phyloP scores from a whole-genome alignment of 2,888 invertebrate species.

The Serripes groenlandicus region DNA sequence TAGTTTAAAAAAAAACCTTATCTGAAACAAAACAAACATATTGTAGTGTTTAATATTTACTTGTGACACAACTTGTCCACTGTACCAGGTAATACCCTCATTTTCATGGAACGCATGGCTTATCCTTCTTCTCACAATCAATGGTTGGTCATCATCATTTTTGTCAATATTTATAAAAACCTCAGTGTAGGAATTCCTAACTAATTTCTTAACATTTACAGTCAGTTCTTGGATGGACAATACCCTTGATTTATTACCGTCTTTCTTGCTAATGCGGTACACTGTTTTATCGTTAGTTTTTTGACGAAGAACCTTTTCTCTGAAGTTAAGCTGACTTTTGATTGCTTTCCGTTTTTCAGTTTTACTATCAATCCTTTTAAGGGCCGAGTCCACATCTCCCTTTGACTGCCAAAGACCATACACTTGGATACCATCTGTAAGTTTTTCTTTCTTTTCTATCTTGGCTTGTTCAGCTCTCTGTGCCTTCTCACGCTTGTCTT shows the following conservation, averaged over 20 bases:
- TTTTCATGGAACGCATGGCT: background rate
- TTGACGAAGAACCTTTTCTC: slow-evolving; percentile 25
- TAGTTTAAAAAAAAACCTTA: no score
- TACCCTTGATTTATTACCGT: background rate
- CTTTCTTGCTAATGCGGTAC: background rate
- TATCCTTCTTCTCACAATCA: slow-evolving; percentile 7
- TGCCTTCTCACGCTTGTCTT: slow-evolving; percentile 22
- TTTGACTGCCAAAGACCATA: slow-evolving; percentile 62
- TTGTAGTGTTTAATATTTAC: no score
- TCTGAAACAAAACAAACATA: no score
- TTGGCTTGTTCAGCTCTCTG: background rate
- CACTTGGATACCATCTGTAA: slow-evolving; percentile 23
- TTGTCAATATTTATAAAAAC: background rate
- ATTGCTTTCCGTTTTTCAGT: slow-evolving; percentile 25
- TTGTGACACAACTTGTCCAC: slow-evolving; percentile 26
- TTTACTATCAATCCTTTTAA: slow-evolving; percentile 30
- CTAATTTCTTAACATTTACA: slow-evolving; percentile 16
- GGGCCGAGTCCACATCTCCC: slow-evolving; percentile 35
- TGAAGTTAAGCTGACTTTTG: slow-evolving; percentile 35
- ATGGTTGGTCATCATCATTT: background rate
- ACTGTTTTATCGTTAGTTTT: background rate
- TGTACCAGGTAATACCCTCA: slow-evolving; percentile 14
- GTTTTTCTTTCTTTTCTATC: background rate
- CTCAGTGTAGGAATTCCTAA: slow-evolving; percentile 3
- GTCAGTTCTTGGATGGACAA: background rate